Conservation (phyloP, 2,888 invertebrate species). For the Nysson spinosus region DNA sequence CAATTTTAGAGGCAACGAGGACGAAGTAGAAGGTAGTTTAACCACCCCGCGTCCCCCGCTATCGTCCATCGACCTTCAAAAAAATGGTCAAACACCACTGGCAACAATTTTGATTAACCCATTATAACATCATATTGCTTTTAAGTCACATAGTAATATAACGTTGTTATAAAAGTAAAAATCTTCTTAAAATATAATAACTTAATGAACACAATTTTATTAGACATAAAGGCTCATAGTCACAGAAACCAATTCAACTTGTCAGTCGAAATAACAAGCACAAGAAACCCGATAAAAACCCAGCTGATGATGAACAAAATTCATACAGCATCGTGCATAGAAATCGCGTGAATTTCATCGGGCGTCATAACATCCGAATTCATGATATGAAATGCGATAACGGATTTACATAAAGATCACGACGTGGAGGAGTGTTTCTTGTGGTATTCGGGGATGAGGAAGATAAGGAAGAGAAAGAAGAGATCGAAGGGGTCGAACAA, state of each 20-base stretch:
- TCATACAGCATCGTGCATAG: neutral
- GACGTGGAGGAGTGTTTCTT: too few species aligned
- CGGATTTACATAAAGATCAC: conserved; percentile 33
- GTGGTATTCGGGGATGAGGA: too few species aligned
- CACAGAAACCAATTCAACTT: too few species aligned
- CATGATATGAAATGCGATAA: conserved; percentile 26
- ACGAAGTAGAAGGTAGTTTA: conserved; percentile 32
- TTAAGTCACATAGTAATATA: too few species aligned
- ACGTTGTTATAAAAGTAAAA: too few species aligned
- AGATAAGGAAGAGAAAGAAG: neutral
- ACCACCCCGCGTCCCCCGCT: neutral
- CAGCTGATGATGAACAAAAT: conserved; percentile 4
- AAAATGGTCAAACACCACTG: neutral
- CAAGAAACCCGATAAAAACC: too few species aligned
- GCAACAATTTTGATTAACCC: neutral
- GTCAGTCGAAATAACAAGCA: too few species aligned
- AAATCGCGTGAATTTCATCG: conserved; percentile 22
- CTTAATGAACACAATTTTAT: too few species aligned
- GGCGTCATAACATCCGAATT: conserved; percentile 31
- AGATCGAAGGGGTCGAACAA: too few species aligned
- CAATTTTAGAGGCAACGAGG: conserved; percentile 59
- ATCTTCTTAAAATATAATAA: too few species aligned
- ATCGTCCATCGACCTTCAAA: conserved; percentile 10
- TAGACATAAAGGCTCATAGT: too few species aligned
- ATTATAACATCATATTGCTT: too few species aligned